Percentiles rank a stretch among this genome's conserved stretches.
Conservation (phyloP, 2,797 vertebrate species). For the Triplophysa bombifrons region DNA sequence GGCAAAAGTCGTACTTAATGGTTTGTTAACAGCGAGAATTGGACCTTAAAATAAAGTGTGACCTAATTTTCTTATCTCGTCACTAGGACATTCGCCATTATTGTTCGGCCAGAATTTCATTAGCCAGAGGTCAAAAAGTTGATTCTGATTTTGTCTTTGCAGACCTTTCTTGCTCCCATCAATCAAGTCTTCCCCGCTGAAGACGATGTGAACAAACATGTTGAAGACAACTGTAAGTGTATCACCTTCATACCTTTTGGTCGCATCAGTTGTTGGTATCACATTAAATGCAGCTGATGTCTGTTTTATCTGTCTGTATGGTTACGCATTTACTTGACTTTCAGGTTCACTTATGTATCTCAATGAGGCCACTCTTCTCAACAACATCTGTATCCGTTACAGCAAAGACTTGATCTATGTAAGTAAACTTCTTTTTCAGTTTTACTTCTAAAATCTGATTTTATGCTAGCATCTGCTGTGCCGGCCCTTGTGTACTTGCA, state of each 20-base stretch:
- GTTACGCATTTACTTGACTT: constrained; percentile 9
- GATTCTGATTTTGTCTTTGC: constrained; percentile 56
- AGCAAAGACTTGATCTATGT: constrained; percentile 98
- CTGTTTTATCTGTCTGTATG: background rate
- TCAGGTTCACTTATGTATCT: constrained; percentile 98
- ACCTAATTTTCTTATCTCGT: too few relatives aligned
- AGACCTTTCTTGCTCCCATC: constrained; percentile 92
- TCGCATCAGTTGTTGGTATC: background rate
- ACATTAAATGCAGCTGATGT: background rate
- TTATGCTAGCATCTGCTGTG: background rate
- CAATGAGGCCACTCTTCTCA: constrained; percentile 97
- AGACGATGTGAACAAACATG: constrained; percentile 94
- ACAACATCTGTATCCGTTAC: constrained; percentile 95
- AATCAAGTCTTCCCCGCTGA: constrained; percentile 98
- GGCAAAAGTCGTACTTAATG: too few relatives aligned
- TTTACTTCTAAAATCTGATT: too few relatives aligned
- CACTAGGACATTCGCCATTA: background rate
- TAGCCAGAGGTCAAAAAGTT: background rate
- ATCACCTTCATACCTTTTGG: background rate
- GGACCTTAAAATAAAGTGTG: too few relatives aligned
- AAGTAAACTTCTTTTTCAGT: constrained; percentile 64
- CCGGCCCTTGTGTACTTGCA: background rate
- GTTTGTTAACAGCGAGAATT: too few relatives aligned
- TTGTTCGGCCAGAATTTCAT: background rate
- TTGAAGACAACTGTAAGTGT: constrained; percentile 97